Percentiles rank a stretch among this genome's conserved stretches.
These are phyloP conservation scores for Phoebastria nigripes DNA, from an alignment of 2,797 vertebrate genomes.

Conservation along the genomic window DNA sequence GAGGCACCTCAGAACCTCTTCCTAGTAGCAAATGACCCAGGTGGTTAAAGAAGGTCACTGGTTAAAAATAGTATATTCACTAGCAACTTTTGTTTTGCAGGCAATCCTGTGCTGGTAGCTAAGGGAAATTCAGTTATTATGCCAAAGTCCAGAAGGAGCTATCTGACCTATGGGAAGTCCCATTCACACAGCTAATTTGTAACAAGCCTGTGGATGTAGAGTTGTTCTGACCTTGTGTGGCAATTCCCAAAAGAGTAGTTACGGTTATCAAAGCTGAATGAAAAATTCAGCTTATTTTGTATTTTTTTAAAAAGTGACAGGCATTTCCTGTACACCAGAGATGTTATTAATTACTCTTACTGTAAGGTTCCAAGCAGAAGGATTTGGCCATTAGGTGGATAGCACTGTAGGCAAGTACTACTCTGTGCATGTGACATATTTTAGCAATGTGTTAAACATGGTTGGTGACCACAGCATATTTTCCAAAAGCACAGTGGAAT, in stretches of 20 bases:
- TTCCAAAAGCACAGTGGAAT: conserved; percentile 58
- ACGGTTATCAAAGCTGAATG: neutral
- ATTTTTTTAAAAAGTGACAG: neutral
- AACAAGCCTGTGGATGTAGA: neutral
- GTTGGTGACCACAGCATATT: conserved; percentile 59
- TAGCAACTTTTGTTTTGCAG: neutral
- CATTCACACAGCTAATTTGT: conserved; percentile 2
- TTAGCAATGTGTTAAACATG: conserved; percentile 39
- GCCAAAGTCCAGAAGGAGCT: neutral
- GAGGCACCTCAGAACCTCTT: neutral
- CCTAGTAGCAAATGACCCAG: neutral
- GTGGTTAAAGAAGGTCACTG: neutral
- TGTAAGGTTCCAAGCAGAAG: neutral
- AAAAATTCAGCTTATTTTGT: neutral
- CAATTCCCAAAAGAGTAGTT: neutral
- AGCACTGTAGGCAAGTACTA: neutral
- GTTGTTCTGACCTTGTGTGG: neutral
- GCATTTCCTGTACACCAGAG: neutral
- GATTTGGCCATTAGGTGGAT: neutral
- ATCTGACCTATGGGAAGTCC: neutral
- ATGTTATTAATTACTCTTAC: neutral
- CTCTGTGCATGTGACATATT: conserved; percentile 10
- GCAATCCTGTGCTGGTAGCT: neutral
- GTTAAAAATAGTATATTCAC: neutral
- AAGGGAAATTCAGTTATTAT: neutral